These are phyloP conservation scores for Zingel zingel DNA, from an alignment of 2,113 vertebrate species.

Conservation along the genomic window DNA sequence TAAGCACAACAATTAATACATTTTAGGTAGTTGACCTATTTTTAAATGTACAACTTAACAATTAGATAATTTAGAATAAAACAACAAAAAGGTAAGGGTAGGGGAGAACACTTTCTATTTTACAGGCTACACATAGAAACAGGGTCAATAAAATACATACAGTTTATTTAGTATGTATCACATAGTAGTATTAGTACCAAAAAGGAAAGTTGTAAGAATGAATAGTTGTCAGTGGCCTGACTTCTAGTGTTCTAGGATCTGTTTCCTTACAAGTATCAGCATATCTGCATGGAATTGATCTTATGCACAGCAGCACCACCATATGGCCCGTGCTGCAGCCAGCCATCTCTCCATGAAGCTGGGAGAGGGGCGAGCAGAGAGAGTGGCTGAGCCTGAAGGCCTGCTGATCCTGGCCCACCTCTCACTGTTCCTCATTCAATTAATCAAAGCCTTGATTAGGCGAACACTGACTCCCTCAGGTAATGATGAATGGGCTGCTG, in stretches of 20 bases:
- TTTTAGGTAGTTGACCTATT: not conserved
- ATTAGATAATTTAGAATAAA: not conserved
- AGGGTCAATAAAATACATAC: no score
- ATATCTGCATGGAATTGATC: slow-evolving; percentile 29
- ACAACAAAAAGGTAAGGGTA: not conserved
- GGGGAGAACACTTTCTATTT: no score
- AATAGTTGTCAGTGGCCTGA: not conserved
- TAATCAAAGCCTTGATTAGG: slow-evolving; percentile 57
- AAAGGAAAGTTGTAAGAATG: not conserved
- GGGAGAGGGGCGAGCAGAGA: slow-evolving; percentile 10
- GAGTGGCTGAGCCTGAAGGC: slow-evolving; percentile 22
- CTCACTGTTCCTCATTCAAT: slow-evolving; percentile 58
- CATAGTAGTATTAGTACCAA: no score
- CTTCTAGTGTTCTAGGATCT: not conserved
- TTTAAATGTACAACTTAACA: not conserved
- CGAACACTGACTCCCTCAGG: slow-evolving; percentile 44
- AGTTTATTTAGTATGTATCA: no score
- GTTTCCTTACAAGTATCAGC: not conserved
- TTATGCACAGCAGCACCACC: slow-evolving; percentile 48
- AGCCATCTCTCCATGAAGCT: slow-evolving; percentile 11
- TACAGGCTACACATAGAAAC: no score
- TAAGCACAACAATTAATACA: not conserved
- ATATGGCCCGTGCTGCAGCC: slow-evolving; percentile 38
- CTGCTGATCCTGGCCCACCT: slow-evolving; percentile 51
- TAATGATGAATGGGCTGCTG: slow-evolving; percentile 42